Evolutionary conservation across 1,140 invertebrate genomes (phyloP).

Genomic region (Caerostris darwini): DNA sequence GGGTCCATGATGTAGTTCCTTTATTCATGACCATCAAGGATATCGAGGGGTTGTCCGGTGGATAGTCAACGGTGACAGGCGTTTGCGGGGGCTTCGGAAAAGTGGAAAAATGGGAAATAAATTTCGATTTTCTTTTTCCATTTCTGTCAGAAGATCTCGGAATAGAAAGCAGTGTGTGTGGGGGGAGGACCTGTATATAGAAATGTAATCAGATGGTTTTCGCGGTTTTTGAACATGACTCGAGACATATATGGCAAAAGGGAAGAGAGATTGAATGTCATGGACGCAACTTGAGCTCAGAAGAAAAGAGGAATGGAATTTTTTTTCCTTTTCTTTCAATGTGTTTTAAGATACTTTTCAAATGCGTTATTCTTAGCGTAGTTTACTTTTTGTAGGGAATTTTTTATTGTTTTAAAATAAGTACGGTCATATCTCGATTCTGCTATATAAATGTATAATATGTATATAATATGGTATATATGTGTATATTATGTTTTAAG

Average conservation of each 20-base stretch:
- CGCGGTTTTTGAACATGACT: conserved; percentile 6
- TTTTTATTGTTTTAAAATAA: too few species aligned
- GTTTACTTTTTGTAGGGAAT: too few species aligned
- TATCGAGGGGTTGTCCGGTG: background rate
- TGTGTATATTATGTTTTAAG: too few species aligned
- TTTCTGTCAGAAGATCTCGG: background rate
- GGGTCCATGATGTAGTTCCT: too few species aligned
- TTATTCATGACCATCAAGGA: background rate
- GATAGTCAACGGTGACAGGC: background rate
- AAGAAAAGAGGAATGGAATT: too few species aligned
- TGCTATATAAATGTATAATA: too few species aligned
- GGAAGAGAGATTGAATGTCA: conserved; percentile 1
- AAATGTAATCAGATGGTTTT: conserved; percentile 40
- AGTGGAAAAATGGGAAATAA: conserved; percentile 27
- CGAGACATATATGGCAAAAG: background rate
- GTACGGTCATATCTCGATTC: too few species aligned
- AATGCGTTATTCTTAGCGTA: too few species aligned
- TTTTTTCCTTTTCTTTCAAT: too few species aligned
- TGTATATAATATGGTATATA: too few species aligned
- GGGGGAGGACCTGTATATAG: background rate
- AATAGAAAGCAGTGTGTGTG: background rate
- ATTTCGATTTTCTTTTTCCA: conserved; percentile 36
- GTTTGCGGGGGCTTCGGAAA: background rate
- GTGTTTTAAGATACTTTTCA: too few species aligned
- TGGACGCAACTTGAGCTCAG: background rate